Base-by-base conservation (phyloP, 35 echinoderm and acorn worm genomes). In the Chiridota heheva region DNA sequence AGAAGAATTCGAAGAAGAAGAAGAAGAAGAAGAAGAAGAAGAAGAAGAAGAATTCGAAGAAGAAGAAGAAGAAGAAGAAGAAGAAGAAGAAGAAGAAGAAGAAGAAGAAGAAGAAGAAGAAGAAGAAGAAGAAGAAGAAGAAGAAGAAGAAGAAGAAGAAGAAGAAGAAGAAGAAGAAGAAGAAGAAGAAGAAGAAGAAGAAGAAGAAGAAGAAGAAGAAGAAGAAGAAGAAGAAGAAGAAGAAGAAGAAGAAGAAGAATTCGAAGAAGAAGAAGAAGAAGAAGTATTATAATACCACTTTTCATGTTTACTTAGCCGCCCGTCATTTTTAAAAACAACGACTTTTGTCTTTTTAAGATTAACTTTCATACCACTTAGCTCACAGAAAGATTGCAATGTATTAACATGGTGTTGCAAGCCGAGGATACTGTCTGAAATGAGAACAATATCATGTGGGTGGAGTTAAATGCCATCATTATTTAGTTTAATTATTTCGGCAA, bases 181-280 rank as follows among this genome's bases (percentile, higher is more conserved):
- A 22, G 22, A 53, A 22, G 22, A 53, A 22, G 22, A 53, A 22
- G 22, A 53, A 22, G 22, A 53, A 53, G 22, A 53, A 22, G 22
- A 22, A 22, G 22, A 22, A 22, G 22, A 53, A 22, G 48, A 22
- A 22, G 22, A 53, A 53, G 48, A 22, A 22, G 48, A 53, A 53
- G 48, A 53, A 53, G 22, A 53, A 22, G 22, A 53, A 53, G 22
- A 53, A 53, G 48, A 53, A 53, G 48, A 53, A 53, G 48, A 53
- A 53, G 22, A 53, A 53, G 48, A 53, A 53, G 48, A 53, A 53
- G 48, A 53, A n/a, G n/a, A n/a, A n/a, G n/a, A n/a, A n/a, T n/a
- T n/a, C n/a, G n/a, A n/a, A n/a, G n/a, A n/a, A n/a, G 48, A 22
- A 53, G 22, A 22, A 53, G 22, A 22, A 53, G 22, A 22, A 53